These are phyloP conservation scores for Alosa sapidissima DNA, from an alignment of 2,797 vertebrate genomes.

Conservation along the genomic window DNA sequence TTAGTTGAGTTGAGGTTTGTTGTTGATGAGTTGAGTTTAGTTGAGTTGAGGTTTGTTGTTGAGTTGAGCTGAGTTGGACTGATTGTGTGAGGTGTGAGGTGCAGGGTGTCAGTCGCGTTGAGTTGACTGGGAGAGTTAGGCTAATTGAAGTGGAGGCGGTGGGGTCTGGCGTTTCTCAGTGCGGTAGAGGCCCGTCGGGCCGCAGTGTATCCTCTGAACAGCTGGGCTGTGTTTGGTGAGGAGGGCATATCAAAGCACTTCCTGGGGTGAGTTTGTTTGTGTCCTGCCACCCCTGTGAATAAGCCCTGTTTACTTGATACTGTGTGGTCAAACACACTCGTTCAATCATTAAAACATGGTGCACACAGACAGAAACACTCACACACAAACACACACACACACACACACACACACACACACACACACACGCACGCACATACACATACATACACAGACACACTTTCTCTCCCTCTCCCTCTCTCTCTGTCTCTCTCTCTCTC, in stretches of 20 bases:
- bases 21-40: no score
- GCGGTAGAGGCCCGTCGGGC: background rate
- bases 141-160: background rate
- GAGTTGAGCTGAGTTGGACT: background rate
- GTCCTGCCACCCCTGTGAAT: background rate
- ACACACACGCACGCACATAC: background rate
- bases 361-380: background rate
- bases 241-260: constrained; percentile 15
- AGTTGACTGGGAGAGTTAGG: background rate
- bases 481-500: background rate
- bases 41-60: no score
- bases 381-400: constrained; percentile 5
- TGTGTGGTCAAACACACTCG: background rate
- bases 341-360: constrained; percentile 4
- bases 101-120: background rate
- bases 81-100: background rate
- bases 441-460: constrained; percentile 19
- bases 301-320: background rate
- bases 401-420: background rate
- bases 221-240: constrained; percentile 14
- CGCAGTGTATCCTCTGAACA: background rate
- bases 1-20: background rate
- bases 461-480: background rate
- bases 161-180: background rate
- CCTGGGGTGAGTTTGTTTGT: constrained; percentile 6